Conservation (phyloP, 1,140 invertebrate species). For the Parapsyche elsis region DNA sequence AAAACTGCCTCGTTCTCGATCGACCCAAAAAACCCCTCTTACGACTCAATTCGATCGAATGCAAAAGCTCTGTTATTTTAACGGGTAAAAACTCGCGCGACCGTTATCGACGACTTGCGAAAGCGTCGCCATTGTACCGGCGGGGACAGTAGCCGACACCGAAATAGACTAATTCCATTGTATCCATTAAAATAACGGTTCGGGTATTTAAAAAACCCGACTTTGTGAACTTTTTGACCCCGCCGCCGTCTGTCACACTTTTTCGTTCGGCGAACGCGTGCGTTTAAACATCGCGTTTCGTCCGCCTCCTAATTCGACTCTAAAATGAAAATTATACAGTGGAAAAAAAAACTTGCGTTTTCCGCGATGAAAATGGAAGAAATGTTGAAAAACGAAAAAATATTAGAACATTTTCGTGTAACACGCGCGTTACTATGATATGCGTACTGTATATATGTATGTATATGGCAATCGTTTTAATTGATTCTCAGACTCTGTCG, state of each 20-base stretch:
- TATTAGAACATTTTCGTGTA: slow-evolving; percentile 10
- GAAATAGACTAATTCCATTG: slow-evolving; percentile 18
- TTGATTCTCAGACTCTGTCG: neutral
- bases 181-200: neutral
- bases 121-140: neutral
- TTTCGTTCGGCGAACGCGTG: neutral
- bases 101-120: neutral
- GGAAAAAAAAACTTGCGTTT: slow-evolving; percentile 5
- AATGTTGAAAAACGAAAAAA: neutral
- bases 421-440: neutral
- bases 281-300: slow-evolving; percentile 4
- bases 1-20: neutral
- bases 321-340: slow-evolving; percentile 8
- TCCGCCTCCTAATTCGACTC: neutral
- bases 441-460: no score
- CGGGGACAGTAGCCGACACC: slow-evolving; percentile 2
- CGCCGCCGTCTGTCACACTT: neutral
- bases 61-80: neutral
- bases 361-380: slow-evolving; percentile 8
- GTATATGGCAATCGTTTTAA: slow-evolving; percentile 4
- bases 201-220: neutral
- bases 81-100: neutral
- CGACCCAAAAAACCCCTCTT: neutral
- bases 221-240: slow-evolving; percentile 23
- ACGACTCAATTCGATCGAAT: no score